Evolutionary conservation across 2,113 vertebrate genomes (phyloP).

Genomic region (Accipiter virgatus): DNA sequence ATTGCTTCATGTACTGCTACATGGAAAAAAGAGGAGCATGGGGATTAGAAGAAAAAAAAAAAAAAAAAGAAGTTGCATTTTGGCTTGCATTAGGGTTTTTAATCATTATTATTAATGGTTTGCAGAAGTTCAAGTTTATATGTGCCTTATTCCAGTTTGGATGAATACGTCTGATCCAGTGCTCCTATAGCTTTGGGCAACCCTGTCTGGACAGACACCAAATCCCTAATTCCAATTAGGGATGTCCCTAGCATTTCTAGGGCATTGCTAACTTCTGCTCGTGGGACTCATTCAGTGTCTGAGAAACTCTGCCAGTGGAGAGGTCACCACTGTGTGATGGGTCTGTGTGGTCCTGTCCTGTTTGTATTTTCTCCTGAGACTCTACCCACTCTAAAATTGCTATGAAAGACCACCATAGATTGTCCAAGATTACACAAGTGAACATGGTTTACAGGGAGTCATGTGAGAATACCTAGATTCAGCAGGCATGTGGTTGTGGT

Average conservation of each 20-base stretch:
- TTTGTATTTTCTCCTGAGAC: background rate
- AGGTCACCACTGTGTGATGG: background rate
- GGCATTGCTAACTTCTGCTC: background rate
- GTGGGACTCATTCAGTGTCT: background rate
- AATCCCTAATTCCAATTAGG: background rate
- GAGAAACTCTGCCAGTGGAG: background rate
- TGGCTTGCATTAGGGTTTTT: background rate
- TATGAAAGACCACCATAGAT: background rate
- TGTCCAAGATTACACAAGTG: background rate
- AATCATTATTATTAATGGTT: background rate
- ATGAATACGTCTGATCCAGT: background rate
- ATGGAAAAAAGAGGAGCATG: background rate
- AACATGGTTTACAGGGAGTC: background rate
- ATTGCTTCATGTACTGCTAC: background rate
- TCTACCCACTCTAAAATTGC: background rate
- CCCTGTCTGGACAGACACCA: background rate
- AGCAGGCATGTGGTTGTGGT: background rate
- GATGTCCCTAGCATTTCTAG: background rate
- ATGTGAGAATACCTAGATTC: background rate
- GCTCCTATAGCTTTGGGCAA: background rate
- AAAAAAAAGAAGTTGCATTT: background rate
- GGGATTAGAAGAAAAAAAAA: background rate
- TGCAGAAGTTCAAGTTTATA: background rate
- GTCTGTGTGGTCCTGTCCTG: background rate
- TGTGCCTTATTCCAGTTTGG: background rate